Evolutionary conservation across 2,888 invertebrate genomes (phyloP).

Genomic region (Hymenopus coronatus): DNA sequence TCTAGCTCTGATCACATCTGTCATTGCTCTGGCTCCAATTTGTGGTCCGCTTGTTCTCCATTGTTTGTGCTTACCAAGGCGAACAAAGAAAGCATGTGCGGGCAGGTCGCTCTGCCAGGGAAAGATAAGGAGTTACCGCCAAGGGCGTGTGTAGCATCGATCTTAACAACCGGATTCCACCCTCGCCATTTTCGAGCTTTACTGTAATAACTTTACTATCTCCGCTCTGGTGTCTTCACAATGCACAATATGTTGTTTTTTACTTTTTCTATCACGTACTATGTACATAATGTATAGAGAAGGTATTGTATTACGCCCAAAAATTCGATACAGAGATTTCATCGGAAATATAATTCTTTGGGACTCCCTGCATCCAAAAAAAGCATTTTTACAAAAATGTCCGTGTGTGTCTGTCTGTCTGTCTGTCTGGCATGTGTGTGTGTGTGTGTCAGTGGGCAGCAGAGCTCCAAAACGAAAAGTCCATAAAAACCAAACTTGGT

Average conservation of each 20-base stretch:
- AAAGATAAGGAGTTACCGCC: not conserved
- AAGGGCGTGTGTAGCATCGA: not conserved
- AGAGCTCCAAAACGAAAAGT: too few species aligned
- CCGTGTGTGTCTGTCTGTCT: too few species aligned
- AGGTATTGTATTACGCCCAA: too few species aligned
- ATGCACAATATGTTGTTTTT: not conserved
- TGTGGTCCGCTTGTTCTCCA: not conserved
- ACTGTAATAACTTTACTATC: not conserved
- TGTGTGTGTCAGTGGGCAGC: too few species aligned
- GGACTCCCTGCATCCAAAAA: too few species aligned
- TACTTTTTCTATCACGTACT: too few species aligned
- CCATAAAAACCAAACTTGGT: too few species aligned
- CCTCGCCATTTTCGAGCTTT: not conserved
- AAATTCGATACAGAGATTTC: too few species aligned
- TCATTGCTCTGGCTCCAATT: constrained; percentile 2
- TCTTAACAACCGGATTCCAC: not conserved
- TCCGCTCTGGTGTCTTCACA: not conserved
- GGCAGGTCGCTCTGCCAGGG: not conserved
- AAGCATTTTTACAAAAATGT: too few species aligned
- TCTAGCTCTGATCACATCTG: not conserved
- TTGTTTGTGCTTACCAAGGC: constrained; percentile 11
- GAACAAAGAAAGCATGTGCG: not conserved
- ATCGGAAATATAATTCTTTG: too few species aligned
- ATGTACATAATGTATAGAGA: too few species aligned
- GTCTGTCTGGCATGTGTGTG: too few species aligned